Base-by-base conservation (phyloP, 35 echinoderm and acorn worm species). In the Ophioderma brevispina region DNA sequence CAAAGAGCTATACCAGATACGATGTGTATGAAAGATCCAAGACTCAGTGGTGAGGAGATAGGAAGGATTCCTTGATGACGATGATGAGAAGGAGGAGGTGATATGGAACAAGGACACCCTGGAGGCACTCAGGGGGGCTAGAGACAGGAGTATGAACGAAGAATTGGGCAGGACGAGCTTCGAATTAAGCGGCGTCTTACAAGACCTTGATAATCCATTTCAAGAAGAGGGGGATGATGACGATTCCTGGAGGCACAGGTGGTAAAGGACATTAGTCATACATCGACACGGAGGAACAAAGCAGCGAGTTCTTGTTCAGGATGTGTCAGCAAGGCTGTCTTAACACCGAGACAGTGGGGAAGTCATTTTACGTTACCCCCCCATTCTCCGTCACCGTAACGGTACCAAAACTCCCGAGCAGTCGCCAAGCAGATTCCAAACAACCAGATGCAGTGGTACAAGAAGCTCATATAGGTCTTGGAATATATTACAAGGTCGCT, bases 81-180 rank as follows among this genome's bases (percentile, higher is more conserved):
- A 18, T 13, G 59, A 70, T 70, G 59, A 70, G 3, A 15, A 15
- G 1, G n/a, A 70, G 17, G 35, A 25, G 83, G 50, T 21, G 52
- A 75, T 35, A 55, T 85, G 0, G 83, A 85, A 31, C 13, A 3
- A 35, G n/a, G 83, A 85, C 32, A 85, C 83, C 15, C 52, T 85
- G 32, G 23, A 32, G 8, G 83, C 83, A 64, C 46, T 85, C 0
- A 59, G 30, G 83, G 30, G 41, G 4, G 17, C 5, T 8, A 46
- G 41, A 46, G 41, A 46, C 36, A 36, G n/a, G 79, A n/a, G n/a
- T n/a, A n/a, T n/a, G n/a, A n/a, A n/a, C n/a, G n/a, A n/a, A n/a
- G n/a, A n/a, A n/a, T n/a, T n/a, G n/a, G n/a, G n/a, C n/a, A n/a
- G n/a, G n/a, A n/a, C n/a, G n/a, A n/a, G n/a, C n/a, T n/a, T n/a